Base-by-base conservation (phyloP, 2,888 invertebrate species). In the Zaprionus bogoriensis region DNA sequence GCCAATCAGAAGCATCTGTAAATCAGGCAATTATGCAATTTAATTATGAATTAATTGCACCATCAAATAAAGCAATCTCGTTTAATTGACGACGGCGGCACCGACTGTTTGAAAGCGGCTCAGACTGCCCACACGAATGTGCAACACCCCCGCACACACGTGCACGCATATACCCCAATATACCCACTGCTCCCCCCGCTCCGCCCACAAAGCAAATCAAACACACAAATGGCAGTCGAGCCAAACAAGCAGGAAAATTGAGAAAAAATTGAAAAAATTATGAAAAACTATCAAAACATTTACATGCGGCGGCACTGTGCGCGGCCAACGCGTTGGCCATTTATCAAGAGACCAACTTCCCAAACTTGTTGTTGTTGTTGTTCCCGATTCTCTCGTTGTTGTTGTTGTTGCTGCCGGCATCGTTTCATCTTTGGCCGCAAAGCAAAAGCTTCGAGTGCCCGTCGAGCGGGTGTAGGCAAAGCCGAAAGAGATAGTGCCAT, bases 201-300 rank as follows among this genome's bases (percentile, higher is more conserved):
- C 10, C 10, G 20, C 10, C 9, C 42, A 19, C 73, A 51, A 77
- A 54, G 44, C 66, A 78, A 85, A 79, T 82, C 79, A 75, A 84
- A 82, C 79, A 82, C 79, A 77, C 67, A 74, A 53, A 73, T 71
- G 52, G 59, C 72, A 73, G 32, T 48, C 52, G 51, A 38, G 52
- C 61, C 7, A 69, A 73, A 61, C 69, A 68, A 62, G 55, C 76
- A 48, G 44, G 58, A 54, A 52, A 69, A 68, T 53, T 61, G 41
- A 58, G 25, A 57, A 61, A 45, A 52, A 53, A 53, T 50, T 47
- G 48, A 30, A 73, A 79, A 84, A 86, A 84, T 75, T 79, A 76
- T 85, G 86, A 76, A 85, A 77, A 78, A 87, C 88, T 78, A 87
- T 87, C 88, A 85, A 85, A 85, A 85, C 83, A 85, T 87, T 87